A percentile compares a stretch with the other conserved stretches of the same genome.
Evolutionary conservation across 2,113 vertebrate genomes (phyloP).

Genomic region (Xiphophorus maculatus): DNA sequence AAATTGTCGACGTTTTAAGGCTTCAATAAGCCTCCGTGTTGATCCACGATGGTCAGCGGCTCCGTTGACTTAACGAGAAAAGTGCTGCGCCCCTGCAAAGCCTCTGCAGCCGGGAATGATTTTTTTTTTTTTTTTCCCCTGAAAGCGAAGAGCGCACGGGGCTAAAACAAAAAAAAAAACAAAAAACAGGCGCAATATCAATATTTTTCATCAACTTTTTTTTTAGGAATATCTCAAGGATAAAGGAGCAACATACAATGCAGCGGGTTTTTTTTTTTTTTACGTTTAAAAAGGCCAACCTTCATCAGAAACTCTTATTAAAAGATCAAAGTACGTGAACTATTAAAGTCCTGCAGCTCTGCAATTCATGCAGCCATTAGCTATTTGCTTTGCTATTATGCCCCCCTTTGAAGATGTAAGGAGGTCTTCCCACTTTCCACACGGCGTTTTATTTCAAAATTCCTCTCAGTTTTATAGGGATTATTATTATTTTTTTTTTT

Average conservation of each 20-base stretch:
- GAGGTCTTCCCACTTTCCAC: constrained; percentile 24
- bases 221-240: background rate
- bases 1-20: constrained; percentile 24
- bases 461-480: constrained; percentile 11
- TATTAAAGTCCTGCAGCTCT: constrained; percentile 62
- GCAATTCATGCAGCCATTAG: constrained; percentile 56
- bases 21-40: constrained; percentile 24
- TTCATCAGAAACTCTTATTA: constrained; percentile 57
- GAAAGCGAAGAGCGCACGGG: background rate
- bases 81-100: constrained; percentile 6
- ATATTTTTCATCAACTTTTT: background rate
- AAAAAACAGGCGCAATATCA: background rate
- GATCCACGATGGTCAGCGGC: constrained; percentile 38
- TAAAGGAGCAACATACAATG: background rate
- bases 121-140: background rate
- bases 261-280: background rate
- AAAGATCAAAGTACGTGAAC: constrained; percentile 75
- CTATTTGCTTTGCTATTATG: constrained; percentile 29
- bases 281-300: constrained; percentile 19
- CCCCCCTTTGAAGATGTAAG: constrained; percentile 42
- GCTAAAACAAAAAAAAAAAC: background rate
- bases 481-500: no score
- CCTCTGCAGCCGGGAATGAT: background rate
- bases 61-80: background rate
- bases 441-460: constrained; percentile 41